These are phyloP conservation scores for Solenopsis fugax DNA, from an alignment of 1,140 invertebrate genomes.

Conservation along the genomic window DNA sequence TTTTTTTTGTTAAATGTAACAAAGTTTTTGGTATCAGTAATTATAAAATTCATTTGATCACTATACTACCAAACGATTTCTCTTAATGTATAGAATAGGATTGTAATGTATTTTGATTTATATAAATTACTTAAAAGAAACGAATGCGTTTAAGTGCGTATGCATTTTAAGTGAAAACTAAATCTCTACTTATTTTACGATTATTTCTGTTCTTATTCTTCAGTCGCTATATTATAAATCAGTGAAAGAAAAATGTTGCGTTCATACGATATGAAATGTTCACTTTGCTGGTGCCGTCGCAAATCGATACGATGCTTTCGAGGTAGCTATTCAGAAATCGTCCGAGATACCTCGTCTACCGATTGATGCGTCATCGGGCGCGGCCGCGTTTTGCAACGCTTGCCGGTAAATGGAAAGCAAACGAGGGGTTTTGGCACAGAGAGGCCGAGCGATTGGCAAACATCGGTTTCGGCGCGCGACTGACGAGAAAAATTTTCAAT, in stretches of 20 bases:
- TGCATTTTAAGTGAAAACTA: background rate
- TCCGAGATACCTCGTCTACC: constrained; percentile 25
- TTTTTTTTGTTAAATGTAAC: too few species aligned
- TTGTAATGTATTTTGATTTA: background rate
- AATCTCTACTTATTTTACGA: background rate
- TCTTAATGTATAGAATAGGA: too few species aligned
- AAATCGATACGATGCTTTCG: constrained; percentile 41
- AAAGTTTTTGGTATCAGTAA: too few species aligned
- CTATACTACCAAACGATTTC: too few species aligned
- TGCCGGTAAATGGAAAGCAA: constrained; percentile 82
- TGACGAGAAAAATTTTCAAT: constrained; percentile 82
- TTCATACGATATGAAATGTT: background rate
- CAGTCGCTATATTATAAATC: background rate
- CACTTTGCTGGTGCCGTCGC: background rate
- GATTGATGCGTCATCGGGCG: constrained; percentile 64
- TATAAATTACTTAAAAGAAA: background rate
- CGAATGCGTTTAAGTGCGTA: too few species aligned
- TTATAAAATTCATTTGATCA: too few species aligned
- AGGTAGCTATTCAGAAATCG: constrained; percentile 35
- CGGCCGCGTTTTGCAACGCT: constrained; percentile 63
- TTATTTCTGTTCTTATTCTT: background rate
- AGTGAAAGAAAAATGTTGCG: background rate
- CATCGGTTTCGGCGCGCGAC: constrained; percentile 74
- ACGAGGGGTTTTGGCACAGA: constrained; percentile 69
- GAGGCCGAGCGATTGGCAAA: constrained; percentile 78